Conservation (phyloP, 2,888 invertebrate genomes). For the Rhagonycha fulva region DNA sequence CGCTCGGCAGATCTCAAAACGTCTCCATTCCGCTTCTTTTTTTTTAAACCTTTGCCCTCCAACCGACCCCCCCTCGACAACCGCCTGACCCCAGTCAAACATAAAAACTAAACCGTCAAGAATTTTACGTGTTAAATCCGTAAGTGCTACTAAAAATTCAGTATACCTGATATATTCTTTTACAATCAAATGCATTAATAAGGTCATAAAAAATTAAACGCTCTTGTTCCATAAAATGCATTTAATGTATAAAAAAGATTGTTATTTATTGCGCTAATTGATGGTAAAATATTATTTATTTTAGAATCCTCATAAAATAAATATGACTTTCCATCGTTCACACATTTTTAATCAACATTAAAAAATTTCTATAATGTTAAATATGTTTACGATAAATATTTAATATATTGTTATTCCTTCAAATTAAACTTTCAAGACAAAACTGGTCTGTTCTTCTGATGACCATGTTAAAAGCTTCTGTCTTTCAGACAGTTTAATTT, state of each 20-base stretch:
- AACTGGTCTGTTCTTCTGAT: not conserved
- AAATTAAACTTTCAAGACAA: not conserved
- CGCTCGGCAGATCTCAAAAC: too few relatives aligned
- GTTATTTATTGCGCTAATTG: not conserved
- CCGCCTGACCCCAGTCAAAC: too few relatives aligned
- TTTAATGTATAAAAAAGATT: not conserved
- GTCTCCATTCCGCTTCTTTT: too few relatives aligned
- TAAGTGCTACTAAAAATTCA: too few relatives aligned
- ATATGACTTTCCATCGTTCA: constrained; percentile 5
- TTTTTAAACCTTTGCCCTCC: too few relatives aligned
- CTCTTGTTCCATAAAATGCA: not conserved
- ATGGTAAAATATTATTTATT: not conserved
- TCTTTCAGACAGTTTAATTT: not conserved
- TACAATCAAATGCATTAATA: not conserved
- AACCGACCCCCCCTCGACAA: too few relatives aligned
- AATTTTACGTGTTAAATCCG: too few relatives aligned
- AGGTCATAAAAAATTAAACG: not conserved
- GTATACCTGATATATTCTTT: not conserved
- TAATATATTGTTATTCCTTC: not conserved
- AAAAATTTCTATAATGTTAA: constrained; percentile 10
- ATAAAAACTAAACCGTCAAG: too few relatives aligned
- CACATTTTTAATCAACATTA: constrained; percentile 2
- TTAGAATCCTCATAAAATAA: not conserved
- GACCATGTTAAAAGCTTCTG: not conserved
- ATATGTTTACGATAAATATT: constrained; percentile 6